Base-by-base conservation (phyloP, 2,113 vertebrate species). In the Macquaria australasica region DNA sequence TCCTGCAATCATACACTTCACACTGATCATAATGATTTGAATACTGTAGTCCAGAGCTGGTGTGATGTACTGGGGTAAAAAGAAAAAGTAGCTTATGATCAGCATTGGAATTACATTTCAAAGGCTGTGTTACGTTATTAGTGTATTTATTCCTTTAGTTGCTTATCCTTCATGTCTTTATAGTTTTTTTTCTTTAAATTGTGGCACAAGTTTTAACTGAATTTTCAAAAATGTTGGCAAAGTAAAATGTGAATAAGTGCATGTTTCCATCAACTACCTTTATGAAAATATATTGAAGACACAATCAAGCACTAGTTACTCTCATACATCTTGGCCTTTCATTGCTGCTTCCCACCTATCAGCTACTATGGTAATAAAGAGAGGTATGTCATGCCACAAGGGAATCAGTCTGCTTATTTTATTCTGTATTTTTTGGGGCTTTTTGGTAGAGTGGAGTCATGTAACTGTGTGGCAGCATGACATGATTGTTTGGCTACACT, bases 1-100 rank as follows among this genome's bases (percentile, higher is more conserved):
- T 90, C 86, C 84, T 86, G 92, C 91, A 92, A 92, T 92, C 91
- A 91, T 70, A 84, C 87, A 89, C 87, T 91, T 91, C 81, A 91
- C 81, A 83, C 76, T 89, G 74, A 90, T 92, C 84, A 87, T 68
- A 84, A 87, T 84, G 82, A 88, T 83, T 79, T 78, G 67, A 85
- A 84, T 66, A 76, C 68, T 58, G 45, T 41, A 18, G 75, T 77
- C 75, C 28, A 72, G 58, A 84, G 79, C 7, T 43, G 16, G 16
- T 50, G 23, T 39, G 67, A 64, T 14, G 43, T 31, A 55, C 5
- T 12, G 51, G 15, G 51, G 34, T 37, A n/a, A 81, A 72, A 80
- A 15, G 7, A 50, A n/a, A 69, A 43, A 62, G 7, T 12, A 56
- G 18, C 23, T 20, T 34, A n/a, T 41, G 39, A 45, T 51, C 56